Evolutionary conservation across 2,797 vertebrate species (phyloP), one percentile per base, ranked within the genome.

Genomic region (Esox masquinongy): DNA sequence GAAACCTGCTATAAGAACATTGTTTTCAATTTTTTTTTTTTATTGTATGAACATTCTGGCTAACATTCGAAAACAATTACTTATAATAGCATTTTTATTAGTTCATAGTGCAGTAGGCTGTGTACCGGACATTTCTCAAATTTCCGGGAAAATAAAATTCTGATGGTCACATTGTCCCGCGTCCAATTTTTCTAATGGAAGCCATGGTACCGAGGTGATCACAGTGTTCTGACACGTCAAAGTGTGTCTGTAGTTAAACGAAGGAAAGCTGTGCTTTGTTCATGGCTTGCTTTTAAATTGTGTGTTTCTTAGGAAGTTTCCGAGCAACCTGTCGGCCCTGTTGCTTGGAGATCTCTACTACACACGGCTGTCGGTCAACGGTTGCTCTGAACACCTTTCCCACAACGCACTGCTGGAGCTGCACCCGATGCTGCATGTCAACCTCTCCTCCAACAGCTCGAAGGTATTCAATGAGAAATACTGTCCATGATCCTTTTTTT

Each of bases 271-370:
- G 12, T 2, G 39, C 50, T 43, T 16, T 73, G 34, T 16, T 50
- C 7, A 1, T 49, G 43, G 6, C 4, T 15, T 3, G 26, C 6
- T 49, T 24, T 24, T 0, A 72, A 16, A 26, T 19, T 74, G 7
- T 36, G 50, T 31, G 14, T 73, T 11, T 24, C 86, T 34, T 87
- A 99, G 98, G 80, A 88, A 85, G 73, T 96, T 95, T 74, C 96
- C 97, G 26, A 87, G 89, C 16, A 95, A 99, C 72, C 92, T 92
- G 1, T 97, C 96, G 5, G 94, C 88, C 0, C 85, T 99, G 90
- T 88, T 99, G 76, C 85, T 99, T 24, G 96, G 92, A 63, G 97
- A 99, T 90, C 93, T 99, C 76, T 99, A 97, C 90, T 97, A 96
- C 84, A 97, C 96, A 0, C 95, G 95, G 74, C 79, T 99, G 85